These are phyloP conservation scores for Phytoseiulus persimilis DNA, from an alignment of 2,888 invertebrate species.

Conservation along the genomic window DNA sequence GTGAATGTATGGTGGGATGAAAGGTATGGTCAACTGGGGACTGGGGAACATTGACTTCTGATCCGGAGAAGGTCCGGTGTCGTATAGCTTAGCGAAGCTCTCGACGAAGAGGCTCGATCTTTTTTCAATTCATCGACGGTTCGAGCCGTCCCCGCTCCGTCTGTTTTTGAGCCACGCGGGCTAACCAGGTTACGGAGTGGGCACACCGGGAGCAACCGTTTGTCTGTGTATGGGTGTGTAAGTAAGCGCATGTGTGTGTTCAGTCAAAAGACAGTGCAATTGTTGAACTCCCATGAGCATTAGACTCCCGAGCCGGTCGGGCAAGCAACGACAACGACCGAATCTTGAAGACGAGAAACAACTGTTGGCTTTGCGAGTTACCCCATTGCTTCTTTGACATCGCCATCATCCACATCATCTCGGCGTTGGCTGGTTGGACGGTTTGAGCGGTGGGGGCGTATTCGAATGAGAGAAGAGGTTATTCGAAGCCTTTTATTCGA, in stretches of 20 bases:
- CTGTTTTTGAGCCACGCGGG: not conserved
- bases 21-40: no score
- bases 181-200: not conserved
- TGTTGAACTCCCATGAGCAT: not conserved
- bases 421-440: not conserved
- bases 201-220: no score
- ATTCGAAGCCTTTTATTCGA: not conserved
- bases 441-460: not conserved
- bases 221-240: not conserved
- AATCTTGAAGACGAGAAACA: not conserved
- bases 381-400: slow-evolving; percentile 5
- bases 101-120: no score
- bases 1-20: no score
- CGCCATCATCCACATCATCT: not conserved
- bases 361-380: slow-evolving; percentile 5
- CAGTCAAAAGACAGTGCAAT: not conserved
- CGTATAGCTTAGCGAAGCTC: no score
- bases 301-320: not conserved
- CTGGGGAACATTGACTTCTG: no score
- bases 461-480: not conserved
- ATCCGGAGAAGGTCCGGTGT: no score
- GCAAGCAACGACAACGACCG: not conserved
- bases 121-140: no score
- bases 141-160: no score
- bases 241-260: not conserved